Evolutionary conservation across 1,140 invertebrate species (phyloP).

Genomic region (Panulirus ornatus): DNA sequence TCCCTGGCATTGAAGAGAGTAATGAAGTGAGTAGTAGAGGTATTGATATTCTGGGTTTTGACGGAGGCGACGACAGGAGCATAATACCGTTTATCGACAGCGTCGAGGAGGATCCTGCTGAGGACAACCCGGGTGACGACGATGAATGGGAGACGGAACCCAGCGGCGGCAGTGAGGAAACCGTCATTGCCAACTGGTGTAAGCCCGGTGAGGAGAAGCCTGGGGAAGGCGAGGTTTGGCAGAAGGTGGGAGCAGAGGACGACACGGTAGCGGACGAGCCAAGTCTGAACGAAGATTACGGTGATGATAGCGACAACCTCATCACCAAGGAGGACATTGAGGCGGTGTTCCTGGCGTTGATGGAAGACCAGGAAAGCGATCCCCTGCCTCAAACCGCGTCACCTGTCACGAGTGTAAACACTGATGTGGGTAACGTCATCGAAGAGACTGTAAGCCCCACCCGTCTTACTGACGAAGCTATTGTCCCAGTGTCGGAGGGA

Average conservation of each 20-base stretch:
- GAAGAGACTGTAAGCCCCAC: background rate
- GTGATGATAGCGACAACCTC: constrained; percentile 40
- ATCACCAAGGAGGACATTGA: constrained; percentile 49
- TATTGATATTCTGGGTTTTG: too few species aligned
- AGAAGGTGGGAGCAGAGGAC: background rate
- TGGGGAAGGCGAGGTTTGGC: background rate
- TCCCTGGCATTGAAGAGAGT: too few species aligned
- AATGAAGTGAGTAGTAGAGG: too few species aligned
- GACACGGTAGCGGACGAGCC: background rate
- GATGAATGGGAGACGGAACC: constrained; percentile 64
- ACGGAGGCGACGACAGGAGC: background rate
- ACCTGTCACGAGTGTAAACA: background rate
- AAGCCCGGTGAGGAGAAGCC: background rate
- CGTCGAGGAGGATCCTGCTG: background rate
- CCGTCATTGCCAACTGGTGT: background rate
- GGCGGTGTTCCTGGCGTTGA: constrained; percentile 38
- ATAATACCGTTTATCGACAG: background rate
- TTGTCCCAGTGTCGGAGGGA: background rate
- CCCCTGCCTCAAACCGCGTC: background rate
- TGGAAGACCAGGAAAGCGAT: constrained; percentile 39
- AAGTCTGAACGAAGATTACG: background rate
- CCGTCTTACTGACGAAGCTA: background rate
- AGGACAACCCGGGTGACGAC: constrained; percentile 32
- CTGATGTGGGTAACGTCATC: background rate
- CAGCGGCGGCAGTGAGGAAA: constrained; percentile 42